Evolutionary conservation across 1,140 invertebrate species (phyloP).

Genomic region (Homarus americanus): DNA sequence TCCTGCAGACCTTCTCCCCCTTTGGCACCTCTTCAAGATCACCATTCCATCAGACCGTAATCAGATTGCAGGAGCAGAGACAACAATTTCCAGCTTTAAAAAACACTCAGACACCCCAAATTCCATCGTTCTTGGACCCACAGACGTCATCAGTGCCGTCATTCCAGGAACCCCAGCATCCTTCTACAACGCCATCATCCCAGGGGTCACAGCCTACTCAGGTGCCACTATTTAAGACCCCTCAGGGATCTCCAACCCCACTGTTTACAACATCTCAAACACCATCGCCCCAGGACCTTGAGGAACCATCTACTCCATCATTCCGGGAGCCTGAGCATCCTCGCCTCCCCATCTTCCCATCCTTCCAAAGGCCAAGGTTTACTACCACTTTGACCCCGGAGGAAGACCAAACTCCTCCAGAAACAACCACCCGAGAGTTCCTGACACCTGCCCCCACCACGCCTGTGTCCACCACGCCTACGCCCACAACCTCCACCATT

Average conservation of each 20-base stretch:
- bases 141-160: neutral
- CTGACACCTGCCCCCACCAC: slow-evolving; percentile 25
- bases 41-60: neutral
- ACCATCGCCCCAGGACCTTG: neutral
- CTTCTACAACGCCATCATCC: neutral
- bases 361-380: slow-evolving; percentile 27
- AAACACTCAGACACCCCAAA: neutral
- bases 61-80: neutral
- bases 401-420: slow-evolving; percentile 23
- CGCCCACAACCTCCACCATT: slow-evolving; percentile 41
- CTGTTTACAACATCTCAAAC: neutral
- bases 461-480: neutral
- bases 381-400: neutral
- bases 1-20: slow-evolving; percentile 23
- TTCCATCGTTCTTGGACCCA: slow-evolving; percentile 37
- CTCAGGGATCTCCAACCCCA: neutral
- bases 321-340: neutral
- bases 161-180: neutral
- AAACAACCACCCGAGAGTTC: slow-evolving; percentile 1
- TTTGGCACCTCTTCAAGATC: neutral
- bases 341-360: slow-evolving; percentile 16
- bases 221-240: slow-evolving; percentile 15
- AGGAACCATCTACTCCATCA: neutral
- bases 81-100: neutral
- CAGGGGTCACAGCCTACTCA: neutral